Base-by-base conservation (phyloP, 2,113 vertebrate genomes). In the Orientallactaga bullata region DNA sequence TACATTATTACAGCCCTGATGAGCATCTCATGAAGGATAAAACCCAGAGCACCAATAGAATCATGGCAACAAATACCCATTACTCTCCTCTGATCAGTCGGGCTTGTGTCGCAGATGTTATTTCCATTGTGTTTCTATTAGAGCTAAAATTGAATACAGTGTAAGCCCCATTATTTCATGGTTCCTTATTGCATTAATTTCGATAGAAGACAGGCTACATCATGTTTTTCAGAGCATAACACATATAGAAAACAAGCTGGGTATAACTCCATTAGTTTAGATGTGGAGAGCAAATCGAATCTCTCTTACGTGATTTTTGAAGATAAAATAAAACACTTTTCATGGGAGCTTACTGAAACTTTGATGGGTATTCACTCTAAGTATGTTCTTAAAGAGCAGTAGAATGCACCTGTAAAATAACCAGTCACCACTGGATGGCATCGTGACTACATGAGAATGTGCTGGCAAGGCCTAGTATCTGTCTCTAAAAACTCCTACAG, bases 121-220 rank as follows among this genome's bases (percentile, higher is more conserved):
- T 92, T 96, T 90, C 93, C 95, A 94, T 82, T 96, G 95, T 97
- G 88, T 97, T 97, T 97, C 95, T 93, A 96, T 97, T 97, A 97
- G 95, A 89, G 94, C 83, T 94, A 95, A 96, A 97, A 97, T 96
- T 97, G 97, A 97, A 94, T 94, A 96, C 95, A 95, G 95, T 95
- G 96, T 97, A 95, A 96, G 94, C n/a, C 47, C 95, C 89, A 96
- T 97, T 97, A 97, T 97, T 97, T 97, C 96, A 96, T 96, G 97
- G 95, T 96, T 96, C 90, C 91, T 97, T 96, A 97, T 96, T 96
- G 85, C 83, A 97, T 97, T 97, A 97, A 97, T 97, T 95, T 96
- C 30, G 8, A 92, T 92, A 86, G 95, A 89, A 89, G 95, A 96
- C 94, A 96, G 97, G 86, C 95, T 90, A 94, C 96, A 94, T 97